Base-by-base conservation (phyloP, 1,140 invertebrate species). In the Neodiprion lecontei region DNA sequence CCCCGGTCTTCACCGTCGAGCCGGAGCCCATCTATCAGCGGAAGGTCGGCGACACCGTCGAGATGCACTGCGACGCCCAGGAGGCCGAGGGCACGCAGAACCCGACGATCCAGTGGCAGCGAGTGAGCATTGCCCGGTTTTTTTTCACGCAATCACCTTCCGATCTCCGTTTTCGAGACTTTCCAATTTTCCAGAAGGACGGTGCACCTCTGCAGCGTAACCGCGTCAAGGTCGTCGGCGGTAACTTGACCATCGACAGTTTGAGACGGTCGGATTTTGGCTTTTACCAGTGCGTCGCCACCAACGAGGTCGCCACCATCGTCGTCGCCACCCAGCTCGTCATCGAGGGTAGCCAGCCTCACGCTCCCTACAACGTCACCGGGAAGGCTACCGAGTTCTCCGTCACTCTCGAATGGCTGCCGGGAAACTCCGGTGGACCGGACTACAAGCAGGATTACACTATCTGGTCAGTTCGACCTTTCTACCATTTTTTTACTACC, bases 381-480 rank as follows among this genome's bases (percentile, higher is more conserved):
- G 95, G 95, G 1, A 93, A 92, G 70, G 94, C 97, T 48, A 94
- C 94, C 1, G 94, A 97, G 84, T 98, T 97, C 84, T 92, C 95
- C 72, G 97, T 98, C 21, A 95, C 95, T 28, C 88, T 99, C 10
- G 91, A 92, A 70, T 99, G 98, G 97, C 89, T 97, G 80, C 97
- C 98, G 9, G 97, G 97, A 0, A 98, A 99, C 85, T 96, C 96
- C 82, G 97, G 97, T 17, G 97, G 97, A 17, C 95, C 95, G 5
- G 95, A 96, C 88, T 97, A 96, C 89, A 95, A 96, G 83, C 96
- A 98, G 87, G 95, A 97, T 84, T 98, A 98, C 85, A 96, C 95
- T 50, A 95, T 98, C 79, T 97, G 96, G 96, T 93, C 86, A 79
- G 86, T 85, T 17, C 5, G 28, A 40, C 5, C 23, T 47, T n/a